Conservation (phyloP, 2,797 vertebrate genomes). For the Chelonia mydas region DNA sequence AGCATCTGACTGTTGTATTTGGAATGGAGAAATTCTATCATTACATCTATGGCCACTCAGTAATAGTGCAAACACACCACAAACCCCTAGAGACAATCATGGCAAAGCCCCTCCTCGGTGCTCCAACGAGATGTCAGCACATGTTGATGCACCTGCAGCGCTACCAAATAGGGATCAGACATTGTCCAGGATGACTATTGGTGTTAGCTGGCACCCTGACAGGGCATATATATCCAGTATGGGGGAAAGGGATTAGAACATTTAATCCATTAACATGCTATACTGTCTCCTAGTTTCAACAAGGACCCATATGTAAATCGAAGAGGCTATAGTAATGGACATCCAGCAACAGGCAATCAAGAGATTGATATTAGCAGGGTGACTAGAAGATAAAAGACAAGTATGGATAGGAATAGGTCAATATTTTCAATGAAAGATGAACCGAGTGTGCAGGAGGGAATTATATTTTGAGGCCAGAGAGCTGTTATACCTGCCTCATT, state of each 20-base stretch:
- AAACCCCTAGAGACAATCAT: neutral
- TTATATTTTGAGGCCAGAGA: neutral
- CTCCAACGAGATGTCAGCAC: neutral
- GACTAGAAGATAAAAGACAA: neutral
- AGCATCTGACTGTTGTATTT: neutral
- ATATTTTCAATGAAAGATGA: neutral
- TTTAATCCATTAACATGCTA: neutral
- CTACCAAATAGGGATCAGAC: no score
- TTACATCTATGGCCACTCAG: neutral
- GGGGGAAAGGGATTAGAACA: neutral
- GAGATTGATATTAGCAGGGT: neutral
- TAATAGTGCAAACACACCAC: neutral
- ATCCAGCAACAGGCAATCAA: neutral
- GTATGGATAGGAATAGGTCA: neutral
- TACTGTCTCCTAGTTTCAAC: no score
- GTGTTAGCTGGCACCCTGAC: neutral
- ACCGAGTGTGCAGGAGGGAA: neutral
- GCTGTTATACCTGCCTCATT: neutral
- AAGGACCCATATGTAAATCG: neutral
- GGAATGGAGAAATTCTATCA: neutral
- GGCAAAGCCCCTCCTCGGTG: neutral
- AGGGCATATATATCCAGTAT: neutral
- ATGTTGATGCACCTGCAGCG: neutral
- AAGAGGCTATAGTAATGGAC: neutral
- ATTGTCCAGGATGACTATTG: neutral